phyloP scores from a whole-genome alignment of 2,797 vertebrate species.

The Margarornis squamiger region DNA sequence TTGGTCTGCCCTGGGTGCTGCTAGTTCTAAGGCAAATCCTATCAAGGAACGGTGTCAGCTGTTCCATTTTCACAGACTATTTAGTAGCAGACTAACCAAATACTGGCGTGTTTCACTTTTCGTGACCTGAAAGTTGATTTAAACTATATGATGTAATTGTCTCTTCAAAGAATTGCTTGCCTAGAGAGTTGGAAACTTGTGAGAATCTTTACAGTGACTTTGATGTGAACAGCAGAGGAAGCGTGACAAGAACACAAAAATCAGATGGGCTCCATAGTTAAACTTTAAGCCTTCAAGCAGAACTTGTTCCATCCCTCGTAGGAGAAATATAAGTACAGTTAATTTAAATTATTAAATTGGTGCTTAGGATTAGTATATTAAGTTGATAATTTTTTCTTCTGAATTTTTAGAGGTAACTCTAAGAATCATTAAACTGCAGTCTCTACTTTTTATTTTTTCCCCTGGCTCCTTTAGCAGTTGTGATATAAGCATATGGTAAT shows the following conservation, averaged over 20 bases:
- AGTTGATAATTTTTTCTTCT: slow-evolving; percentile 60
- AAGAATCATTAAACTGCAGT: slow-evolving; percentile 54
- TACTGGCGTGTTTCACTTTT: slow-evolving; percentile 59
- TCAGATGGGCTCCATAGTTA: slow-evolving; percentile 60
- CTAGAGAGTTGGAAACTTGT: slow-evolving; percentile 39
- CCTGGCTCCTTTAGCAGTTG: slow-evolving; percentile 54
- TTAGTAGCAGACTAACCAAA: slow-evolving; percentile 48
- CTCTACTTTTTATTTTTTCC: background rate
- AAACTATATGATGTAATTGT: background rate
- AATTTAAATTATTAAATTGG: slow-evolving; percentile 76
- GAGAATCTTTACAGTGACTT: slow-evolving; percentile 43
- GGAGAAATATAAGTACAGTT: slow-evolving; percentile 62
- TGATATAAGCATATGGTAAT: slow-evolving; percentile 60
- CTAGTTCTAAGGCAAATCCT: slow-evolving; percentile 62
- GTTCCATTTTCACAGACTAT: slow-evolving; percentile 36
- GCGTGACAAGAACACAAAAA: slow-evolving; percentile 57
- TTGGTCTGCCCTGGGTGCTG: slow-evolving; percentile 73
- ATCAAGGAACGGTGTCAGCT: background rate
- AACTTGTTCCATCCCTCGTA: slow-evolving; percentile 56
- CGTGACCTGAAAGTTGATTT: slow-evolving; percentile 52
- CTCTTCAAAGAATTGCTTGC: slow-evolving; percentile 44
- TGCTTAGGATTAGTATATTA: slow-evolving; percentile 77
- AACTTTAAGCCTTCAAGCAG: slow-evolving; percentile 60
- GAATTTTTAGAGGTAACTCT: slow-evolving; percentile 57
- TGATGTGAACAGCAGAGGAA: slow-evolving; percentile 52